Conservation (phyloP, 2,888 invertebrate species). For the Myopa tessellatipennis region DNA sequence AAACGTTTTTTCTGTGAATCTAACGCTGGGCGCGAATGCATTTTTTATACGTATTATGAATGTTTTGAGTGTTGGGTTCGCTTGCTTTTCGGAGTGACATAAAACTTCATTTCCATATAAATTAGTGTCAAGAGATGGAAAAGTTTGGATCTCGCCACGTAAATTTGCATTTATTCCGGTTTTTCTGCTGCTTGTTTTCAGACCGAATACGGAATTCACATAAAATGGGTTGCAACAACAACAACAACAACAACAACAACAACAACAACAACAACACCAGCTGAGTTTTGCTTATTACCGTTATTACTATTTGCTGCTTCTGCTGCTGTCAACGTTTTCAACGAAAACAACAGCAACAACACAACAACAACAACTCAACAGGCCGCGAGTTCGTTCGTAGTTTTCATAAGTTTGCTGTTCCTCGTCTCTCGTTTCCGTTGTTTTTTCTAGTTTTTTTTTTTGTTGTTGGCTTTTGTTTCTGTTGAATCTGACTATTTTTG, state of each 20-base stretch:
- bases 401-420: neutral
- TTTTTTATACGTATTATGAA: no score
- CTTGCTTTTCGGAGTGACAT: neutral
- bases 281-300: neutral
- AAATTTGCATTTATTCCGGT: neutral
- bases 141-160: neutral
- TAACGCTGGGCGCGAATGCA: no score
- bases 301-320: neutral
- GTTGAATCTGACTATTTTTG: neutral
- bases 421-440: neutral
- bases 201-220: neutral
- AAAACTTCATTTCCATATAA: conserved; percentile 2
- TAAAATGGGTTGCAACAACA: neutral
- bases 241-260: no score
- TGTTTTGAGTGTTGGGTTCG: no score
- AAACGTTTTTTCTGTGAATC: no score
- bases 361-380: neutral
- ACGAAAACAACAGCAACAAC: neutral
- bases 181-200: neutral
- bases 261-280: no score
- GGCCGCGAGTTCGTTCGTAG: neutral
- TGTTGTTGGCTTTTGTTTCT: no score
- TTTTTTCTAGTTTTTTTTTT: neutral
- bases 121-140: neutral
- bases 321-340: neutral